A percentile compares a stretch with the other conserved stretches of the same genome.
phyloP scores from a whole-genome alignment of 2,113 vertebrate genomes.

The Laticauda laticaudata region DNA sequence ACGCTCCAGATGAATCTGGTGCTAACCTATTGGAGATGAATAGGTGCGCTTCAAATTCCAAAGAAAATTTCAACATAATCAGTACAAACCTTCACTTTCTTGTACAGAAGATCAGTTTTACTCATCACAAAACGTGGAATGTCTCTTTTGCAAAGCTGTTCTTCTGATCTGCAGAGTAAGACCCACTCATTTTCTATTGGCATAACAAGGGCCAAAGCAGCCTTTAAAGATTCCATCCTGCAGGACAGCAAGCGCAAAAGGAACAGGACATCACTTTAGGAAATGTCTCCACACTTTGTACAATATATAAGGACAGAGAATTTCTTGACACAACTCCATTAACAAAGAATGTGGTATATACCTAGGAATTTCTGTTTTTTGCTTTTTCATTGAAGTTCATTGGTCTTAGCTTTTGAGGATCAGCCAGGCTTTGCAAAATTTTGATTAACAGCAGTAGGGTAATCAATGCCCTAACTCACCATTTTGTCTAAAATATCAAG shows the following conservation, averaged over 20 bases:
- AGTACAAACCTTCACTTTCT: slow-evolving; percentile 63
- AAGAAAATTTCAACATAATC: neutral
- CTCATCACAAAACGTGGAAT: slow-evolving; percentile 72
- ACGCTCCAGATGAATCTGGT: neutral
- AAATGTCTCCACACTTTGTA: neutral
- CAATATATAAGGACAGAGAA: neutral
- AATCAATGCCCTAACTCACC: neutral
- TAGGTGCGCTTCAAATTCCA: neutral
- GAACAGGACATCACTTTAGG: slow-evolving; percentile 14
- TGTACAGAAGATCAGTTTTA: slow-evolving; percentile 62
- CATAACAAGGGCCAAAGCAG: slow-evolving; percentile 75
- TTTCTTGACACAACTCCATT: neutral
- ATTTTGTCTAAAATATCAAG: neutral
- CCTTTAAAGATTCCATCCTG: slow-evolving; percentile 79
- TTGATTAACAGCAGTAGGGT: neutral
- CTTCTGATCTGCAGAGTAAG: slow-evolving; percentile 70
- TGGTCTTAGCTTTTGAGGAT: neutral
- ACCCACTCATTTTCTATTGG: slow-evolving; percentile 78
- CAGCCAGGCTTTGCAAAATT: neutral
- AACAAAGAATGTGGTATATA: neutral
- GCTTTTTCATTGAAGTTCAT: neutral
- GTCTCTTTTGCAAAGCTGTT: slow-evolving; percentile 72
- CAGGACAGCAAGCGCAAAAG: slow-evolving; percentile 43
- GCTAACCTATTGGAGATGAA: neutral
- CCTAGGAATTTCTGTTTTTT: neutral